Evolutionary conservation across 2,113 vertebrate species (phyloP).

Genomic region (Crotalus tigris): DNA sequence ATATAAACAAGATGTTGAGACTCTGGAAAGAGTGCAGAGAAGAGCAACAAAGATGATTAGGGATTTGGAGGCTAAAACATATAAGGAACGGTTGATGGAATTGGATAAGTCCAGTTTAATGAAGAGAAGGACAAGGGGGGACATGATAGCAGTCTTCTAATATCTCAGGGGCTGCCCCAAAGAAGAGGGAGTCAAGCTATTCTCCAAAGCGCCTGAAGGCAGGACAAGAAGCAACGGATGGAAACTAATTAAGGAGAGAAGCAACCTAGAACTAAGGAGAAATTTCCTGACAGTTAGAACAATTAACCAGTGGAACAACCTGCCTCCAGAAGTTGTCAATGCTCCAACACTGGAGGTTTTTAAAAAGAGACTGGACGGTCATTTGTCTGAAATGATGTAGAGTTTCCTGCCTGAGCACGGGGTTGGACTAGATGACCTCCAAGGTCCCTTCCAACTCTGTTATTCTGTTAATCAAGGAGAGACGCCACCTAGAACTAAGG

Average conservation of each 20-base stretch:
- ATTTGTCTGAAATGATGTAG: neutral
- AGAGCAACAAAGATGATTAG: too few species aligned
- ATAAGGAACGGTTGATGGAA: too few species aligned
- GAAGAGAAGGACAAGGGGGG: too few species aligned
- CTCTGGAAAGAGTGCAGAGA: too few species aligned
- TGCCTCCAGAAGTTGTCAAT: neutral
- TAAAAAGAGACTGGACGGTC: neutral
- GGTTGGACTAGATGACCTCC: neutral
- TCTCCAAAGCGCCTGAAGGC: neutral
- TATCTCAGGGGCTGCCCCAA: neutral
- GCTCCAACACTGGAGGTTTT: neutral
- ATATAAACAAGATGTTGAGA: too few species aligned
- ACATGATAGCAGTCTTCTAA: accelerated
- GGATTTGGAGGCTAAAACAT: too few species aligned
- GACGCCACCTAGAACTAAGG: neutral
- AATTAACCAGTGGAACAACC: neutral
- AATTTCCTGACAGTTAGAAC: neutral
- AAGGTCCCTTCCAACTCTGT: neutral
- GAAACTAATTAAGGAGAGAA: neutral
- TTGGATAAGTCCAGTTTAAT: too few species aligned
- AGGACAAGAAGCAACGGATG: neutral
- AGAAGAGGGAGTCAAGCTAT: neutral
- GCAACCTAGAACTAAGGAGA: neutral
- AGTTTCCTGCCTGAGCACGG: neutral
- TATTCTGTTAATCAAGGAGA: neutral